phyloP scores from a whole-genome alignment of 1,140 invertebrate species.

The Lepidurus packardi region DNA sequence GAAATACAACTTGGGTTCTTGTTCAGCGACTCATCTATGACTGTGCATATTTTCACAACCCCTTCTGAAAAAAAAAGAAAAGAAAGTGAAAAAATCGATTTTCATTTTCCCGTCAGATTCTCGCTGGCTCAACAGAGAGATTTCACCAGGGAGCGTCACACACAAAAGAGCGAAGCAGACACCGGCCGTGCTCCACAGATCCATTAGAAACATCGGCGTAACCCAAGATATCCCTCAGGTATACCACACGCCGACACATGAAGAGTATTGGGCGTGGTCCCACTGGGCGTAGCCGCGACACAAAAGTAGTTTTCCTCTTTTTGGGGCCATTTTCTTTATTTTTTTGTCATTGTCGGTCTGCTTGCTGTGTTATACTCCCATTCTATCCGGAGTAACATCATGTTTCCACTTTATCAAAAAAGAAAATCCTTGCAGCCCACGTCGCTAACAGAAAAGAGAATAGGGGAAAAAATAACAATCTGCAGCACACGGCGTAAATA shows the following conservation, averaged over 20 bases:
- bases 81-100: neutral
- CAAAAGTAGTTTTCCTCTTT: neutral
- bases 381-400: neutral
- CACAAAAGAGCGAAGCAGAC: constrained; percentile 10
- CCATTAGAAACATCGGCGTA: constrained; percentile 9
- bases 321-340: neutral
- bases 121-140: neutral
- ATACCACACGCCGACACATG: neutral
- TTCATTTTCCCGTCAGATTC: neutral
- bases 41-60: neutral
- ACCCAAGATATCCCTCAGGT: neutral
- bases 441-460: neutral
- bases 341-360: neutral
- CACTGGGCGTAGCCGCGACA: constrained; percentile 1
- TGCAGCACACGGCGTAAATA: neutral
- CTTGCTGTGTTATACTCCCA: neutral
- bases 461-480: neutral
- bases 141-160: neutral
- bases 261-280: constrained; percentile 16
- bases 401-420: neutral
- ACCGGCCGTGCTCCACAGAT: neutral
- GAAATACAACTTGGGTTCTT: neutral
- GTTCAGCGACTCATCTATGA: neutral
- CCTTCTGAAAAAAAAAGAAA: neutral
- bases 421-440: neutral